Conservation (phyloP, 2,113 vertebrate species). For the Callionymus lyra region DNA sequence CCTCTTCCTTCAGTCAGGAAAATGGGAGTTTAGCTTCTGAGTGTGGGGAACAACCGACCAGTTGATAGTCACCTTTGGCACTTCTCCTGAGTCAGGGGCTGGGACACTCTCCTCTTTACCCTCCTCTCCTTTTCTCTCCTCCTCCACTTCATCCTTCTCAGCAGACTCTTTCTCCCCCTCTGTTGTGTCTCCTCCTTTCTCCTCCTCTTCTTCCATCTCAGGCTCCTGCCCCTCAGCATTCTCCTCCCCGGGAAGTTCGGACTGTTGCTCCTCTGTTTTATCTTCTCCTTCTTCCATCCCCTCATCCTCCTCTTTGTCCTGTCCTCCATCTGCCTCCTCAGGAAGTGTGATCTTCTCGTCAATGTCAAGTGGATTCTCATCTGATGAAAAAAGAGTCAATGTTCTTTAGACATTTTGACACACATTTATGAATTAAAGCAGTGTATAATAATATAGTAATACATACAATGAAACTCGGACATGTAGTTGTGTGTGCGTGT, state of each 20-base stretch:
- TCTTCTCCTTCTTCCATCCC: slow-evolving; percentile 32
- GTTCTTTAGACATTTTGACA: too few species aligned
- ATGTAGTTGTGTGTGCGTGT: too few species aligned
- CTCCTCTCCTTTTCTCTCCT: slow-evolving; percentile 43
- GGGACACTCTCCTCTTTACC: slow-evolving; percentile 49
- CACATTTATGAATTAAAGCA: too few species aligned
- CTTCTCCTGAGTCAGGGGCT: slow-evolving; percentile 62
- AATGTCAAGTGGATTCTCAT: slow-evolving; percentile 80
- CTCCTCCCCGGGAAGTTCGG: slow-evolving; percentile 48
- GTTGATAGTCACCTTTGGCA: slow-evolving; percentile 71
- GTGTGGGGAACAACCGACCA: not conserved
- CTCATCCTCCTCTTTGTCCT: slow-evolving; percentile 46
- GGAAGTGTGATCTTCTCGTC: slow-evolving; percentile 68
- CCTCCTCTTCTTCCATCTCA: slow-evolving; percentile 48
- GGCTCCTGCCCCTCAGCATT: slow-evolving; percentile 42
- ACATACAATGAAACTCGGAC: too few species aligned
- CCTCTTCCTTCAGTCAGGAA: slow-evolving; percentile 41
- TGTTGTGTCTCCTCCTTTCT: slow-evolving; percentile 36
- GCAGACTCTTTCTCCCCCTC: slow-evolving; percentile 42
- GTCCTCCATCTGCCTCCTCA: slow-evolving; percentile 57
- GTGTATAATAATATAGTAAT: too few species aligned
- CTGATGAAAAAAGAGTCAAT: slow-evolving; percentile 28
- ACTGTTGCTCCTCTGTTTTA: slow-evolving; percentile 37
- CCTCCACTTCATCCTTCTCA: slow-evolving; percentile 49
- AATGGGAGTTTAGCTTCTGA: not conserved